These are phyloP conservation scores for Candoia aspera DNA, from an alignment of 2,113 vertebrate species.

Conservation along the genomic window DNA sequence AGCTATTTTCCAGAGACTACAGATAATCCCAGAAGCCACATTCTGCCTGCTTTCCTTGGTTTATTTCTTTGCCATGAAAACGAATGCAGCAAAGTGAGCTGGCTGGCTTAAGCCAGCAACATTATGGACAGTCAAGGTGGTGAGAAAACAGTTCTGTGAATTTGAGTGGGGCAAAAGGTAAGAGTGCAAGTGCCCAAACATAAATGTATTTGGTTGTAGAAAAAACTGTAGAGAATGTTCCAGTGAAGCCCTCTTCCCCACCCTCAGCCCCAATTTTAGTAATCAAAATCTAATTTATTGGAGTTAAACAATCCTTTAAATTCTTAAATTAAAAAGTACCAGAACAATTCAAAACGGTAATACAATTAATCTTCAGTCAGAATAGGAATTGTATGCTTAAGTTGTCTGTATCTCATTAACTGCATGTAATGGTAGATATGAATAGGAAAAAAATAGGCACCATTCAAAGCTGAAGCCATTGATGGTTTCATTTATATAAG, in stretches of 20 bases:
- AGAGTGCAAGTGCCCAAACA: neutral
- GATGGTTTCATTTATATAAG: neutral
- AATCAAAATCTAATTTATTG: neutral
- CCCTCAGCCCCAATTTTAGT: neutral
- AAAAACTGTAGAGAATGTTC: neutral
- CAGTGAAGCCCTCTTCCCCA: neutral
- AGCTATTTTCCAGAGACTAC: neutral
- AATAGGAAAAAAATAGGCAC: neutral
- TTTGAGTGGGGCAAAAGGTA: neutral
- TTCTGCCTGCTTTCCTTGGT: neutral
- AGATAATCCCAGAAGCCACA: neutral
- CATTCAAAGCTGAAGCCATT: neutral
- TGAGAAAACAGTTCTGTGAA: neutral
- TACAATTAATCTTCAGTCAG: neutral
- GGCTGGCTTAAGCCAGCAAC: neutral
- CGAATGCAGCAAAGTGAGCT: neutral
- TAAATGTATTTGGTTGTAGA: neutral
- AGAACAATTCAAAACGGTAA: neutral
- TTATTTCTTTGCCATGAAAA: neutral
- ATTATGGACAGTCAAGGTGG: neutral
- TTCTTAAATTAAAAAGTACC: neutral
- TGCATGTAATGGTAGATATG: neutral
- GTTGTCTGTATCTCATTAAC: neutral
- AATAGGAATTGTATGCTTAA: neutral
- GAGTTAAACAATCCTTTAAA: neutral